Evolutionary conservation across 2,888 invertebrate genomes (phyloP).

Genomic region (Incurvaria masculella): DNA sequence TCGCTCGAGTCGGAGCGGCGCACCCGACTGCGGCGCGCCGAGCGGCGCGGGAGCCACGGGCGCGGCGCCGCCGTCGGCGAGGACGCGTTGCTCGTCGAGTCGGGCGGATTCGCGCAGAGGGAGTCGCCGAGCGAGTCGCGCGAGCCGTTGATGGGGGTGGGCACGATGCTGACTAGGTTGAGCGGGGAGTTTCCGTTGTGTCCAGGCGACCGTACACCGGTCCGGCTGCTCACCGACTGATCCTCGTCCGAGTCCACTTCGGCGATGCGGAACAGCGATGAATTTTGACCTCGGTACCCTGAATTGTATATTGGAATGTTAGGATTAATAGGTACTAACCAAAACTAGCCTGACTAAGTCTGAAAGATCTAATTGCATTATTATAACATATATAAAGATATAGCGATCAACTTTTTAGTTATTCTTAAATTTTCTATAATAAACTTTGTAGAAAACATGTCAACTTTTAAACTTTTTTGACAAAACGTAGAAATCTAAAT

Average conservation of each 20-base stretch:
- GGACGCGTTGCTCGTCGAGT: slow-evolving; percentile 25
- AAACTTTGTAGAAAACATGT: too few species aligned
- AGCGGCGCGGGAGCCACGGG: slow-evolving; percentile 25
- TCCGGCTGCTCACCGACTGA: slow-evolving; percentile 40
- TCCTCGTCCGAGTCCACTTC: slow-evolving; percentile 65
- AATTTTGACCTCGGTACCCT: slow-evolving; percentile 48
- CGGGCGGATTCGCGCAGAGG: slow-evolving; percentile 29
- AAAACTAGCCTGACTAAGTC: background rate
- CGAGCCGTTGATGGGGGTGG: slow-evolving; percentile 59
- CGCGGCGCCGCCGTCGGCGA: slow-evolving; percentile 26
- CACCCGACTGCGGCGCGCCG: slow-evolving; percentile 32
- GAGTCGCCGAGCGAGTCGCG: slow-evolving; percentile 42
- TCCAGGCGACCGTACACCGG: slow-evolving; percentile 38
- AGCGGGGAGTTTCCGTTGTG: slow-evolving; percentile 26
- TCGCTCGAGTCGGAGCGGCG: slow-evolving; percentile 40
- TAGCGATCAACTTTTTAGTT: too few species aligned
- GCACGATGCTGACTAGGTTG: slow-evolving; percentile 55
- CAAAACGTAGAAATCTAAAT: too few species aligned
- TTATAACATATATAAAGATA: too few species aligned
- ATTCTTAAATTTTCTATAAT: too few species aligned
- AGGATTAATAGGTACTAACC: background rate
- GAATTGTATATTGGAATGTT: slow-evolving; percentile 9
- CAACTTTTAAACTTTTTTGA: too few species aligned
- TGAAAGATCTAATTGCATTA: too few species aligned
- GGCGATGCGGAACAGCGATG: slow-evolving; percentile 47